Evolutionary conservation across 2,113 vertebrate genomes (phyloP), one percentile per base, ranked within the genome.

Genomic region (Podarcis muralis): DNA sequence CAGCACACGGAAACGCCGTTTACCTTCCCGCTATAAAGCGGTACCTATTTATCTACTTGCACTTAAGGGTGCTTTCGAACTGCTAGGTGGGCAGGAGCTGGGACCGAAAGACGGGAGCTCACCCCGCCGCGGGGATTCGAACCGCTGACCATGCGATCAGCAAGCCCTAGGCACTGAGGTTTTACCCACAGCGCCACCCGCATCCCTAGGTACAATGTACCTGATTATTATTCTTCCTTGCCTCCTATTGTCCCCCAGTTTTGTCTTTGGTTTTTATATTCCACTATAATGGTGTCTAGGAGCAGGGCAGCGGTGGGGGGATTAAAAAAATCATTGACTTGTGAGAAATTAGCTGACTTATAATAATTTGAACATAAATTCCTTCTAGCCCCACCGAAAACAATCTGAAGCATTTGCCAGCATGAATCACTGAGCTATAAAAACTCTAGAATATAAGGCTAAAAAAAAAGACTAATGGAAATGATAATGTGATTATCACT

Each of bases 401-500:
- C 82, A 90, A 92, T 90, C 59, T 87, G 75, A 75, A 89, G 43
- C 43, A 62, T 18, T 92, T 93, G 23, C 30, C 80, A 22, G 48
- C 92, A 95, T 92, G 82, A 95, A 96, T 93, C 94, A 95, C 90
- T 94, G 84, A 92, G 90, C 92, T 90, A 91, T 89, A 90, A 93
- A 90, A 93, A 83, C 35, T 88, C 83, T 89, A 82, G 82, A 93
- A 89, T 85, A 92, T n/a, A 8, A 83, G 86, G 88, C 12, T 66
- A 68, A 65, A 82, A 81, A 81, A 81, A 66, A 62, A 79, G 89
- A 87, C 76, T 90, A 91, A 93, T 92, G 89, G 94, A 90, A 94
- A 94, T 94, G 89, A 93, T 94, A 95, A 95, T 94, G 87, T 93
- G 93, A 95, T 95, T 95, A 95, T 91, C 87, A 92, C 85, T 92